phyloP scores from a whole-genome alignment of 2,888 invertebrate genomes.

The Eupithecia tripunctaria region DNA sequence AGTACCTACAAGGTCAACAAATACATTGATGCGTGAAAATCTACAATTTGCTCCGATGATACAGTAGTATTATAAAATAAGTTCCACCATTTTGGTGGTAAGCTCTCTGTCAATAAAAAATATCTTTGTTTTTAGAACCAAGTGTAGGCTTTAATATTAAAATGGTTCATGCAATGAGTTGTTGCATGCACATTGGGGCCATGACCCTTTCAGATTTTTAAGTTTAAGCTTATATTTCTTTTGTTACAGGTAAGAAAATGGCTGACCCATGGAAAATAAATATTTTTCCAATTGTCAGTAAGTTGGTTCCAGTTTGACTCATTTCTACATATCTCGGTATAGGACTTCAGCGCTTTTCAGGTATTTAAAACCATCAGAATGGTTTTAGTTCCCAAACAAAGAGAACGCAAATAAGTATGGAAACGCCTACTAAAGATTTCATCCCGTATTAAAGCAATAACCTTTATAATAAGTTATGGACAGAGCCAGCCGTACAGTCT shows the following conservation, averaged over 20 bases:
- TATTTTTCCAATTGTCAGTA: neutral
- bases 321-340: neutral
- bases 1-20: too few species aligned
- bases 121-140: too few species aligned
- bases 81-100: neutral
- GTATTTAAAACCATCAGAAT: neutral
- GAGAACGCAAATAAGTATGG: neutral
- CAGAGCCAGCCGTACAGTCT: conserved; percentile 33
- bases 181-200: too few species aligned
- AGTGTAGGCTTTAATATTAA: too few species aligned
- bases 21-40: too few species aligned
- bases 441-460: conserved; percentile 18
- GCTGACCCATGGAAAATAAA: neutral
- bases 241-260: conserved; percentile 43
- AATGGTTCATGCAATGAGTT: neutral
- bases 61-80: neutral
- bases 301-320: neutral
- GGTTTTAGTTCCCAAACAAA: neutral
- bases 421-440: conserved; percentile 4
- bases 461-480: conserved; percentile 22
- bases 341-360: neutral
- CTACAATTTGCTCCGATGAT: neutral
- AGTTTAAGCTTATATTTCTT: conserved; percentile 5
- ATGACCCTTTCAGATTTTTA: neutral
- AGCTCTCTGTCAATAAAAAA: too few species aligned